Evolutionary conservation across 1,140 invertebrate genomes (phyloP), one percentile per base, ranked within the genome.

Genomic region (Pseudobourletiella spinata): DNA sequence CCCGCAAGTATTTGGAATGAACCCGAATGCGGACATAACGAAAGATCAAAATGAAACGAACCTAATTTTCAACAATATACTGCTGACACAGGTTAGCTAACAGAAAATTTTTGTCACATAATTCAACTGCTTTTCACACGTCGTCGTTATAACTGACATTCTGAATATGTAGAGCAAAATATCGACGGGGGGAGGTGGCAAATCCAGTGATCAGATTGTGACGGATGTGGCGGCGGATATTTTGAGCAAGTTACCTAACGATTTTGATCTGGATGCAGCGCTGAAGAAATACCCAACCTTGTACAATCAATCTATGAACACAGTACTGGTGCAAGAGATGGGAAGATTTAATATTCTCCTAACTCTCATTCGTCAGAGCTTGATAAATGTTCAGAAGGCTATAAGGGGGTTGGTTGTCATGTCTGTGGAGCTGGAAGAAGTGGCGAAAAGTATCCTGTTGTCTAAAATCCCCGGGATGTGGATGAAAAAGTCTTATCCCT

Each of bases 251-350:
- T 76, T 96, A 20, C 92, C 91, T 0, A 71, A 77, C 61, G 79
- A 87, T 75, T 87, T 84, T 77, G 80, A 90, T 77, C 73, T 88
- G 30, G 76, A 85, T 71, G 72, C 78, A 30, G 78, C 85, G 55
- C 73, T 84, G 73, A 73, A 80, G 73, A 84, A 86, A 77, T 89
- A 89, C 80, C 85, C 91, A 28, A 88, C 87, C 29, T 77, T 79
- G 28, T 85, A 95, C 76, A 79, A 84, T 74, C 88, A 92, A 75
- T 90, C 88, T 63, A 90, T 93, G 88, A 92, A 92, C 72, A 92
- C 90, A 6, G 91, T 95, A 2, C 77, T 95, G 29, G 87, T 95
- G 1, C 93, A 97, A 78, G 92, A 95, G 79, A 93, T 94, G 83
- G 87, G 84, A 8, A 75, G 91, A 55, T 97, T 92, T 68, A 95